phyloP scores from a whole-genome alignment of 2,888 invertebrate genomes.

The Epinotia demarniana region DNA sequence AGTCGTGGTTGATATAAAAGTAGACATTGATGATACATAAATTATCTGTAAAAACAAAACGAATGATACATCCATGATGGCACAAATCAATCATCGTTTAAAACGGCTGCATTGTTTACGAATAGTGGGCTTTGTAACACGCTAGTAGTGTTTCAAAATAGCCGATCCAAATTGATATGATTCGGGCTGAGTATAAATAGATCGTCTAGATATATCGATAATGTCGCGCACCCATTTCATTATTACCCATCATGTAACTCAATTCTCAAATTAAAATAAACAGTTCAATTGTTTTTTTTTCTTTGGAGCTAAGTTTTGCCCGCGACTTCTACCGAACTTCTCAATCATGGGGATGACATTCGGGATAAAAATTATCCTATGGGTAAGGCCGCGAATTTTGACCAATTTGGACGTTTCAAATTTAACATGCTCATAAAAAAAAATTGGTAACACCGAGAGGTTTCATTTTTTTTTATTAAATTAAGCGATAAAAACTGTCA shows the following conservation, averaged over 20 bases:
- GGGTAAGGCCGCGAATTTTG: too few relatives aligned
- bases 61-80: background rate
- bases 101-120: slow-evolving; percentile 17
- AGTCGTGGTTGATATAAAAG: too few relatives aligned
- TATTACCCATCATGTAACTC: background rate
- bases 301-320: background rate
- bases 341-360: background rate
- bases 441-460: too few relatives aligned
- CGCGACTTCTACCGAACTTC: background rate
- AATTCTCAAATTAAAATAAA: too few relatives aligned
- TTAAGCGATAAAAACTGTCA: too few relatives aligned
- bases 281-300: too few relatives aligned
- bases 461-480: too few relatives aligned
- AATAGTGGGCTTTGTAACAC: slow-evolving; percentile 3
- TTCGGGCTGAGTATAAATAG: slow-evolving; percentile 18
- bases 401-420: too few relatives aligned
- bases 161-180: slow-evolving; percentile 7
- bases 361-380: background rate
- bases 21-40: background rate
- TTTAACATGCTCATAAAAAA: too few relatives aligned
- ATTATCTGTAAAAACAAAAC: background rate
- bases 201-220: slow-evolving; percentile 19
- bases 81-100: slow-evolving; percentile 18
- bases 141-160: slow-evolving; percentile 14
- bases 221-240: slow-evolving; percentile 9